Evolutionary conservation across 2,888 invertebrate species (phyloP).

Genomic region (Andrena haemorrhoa): DNA sequence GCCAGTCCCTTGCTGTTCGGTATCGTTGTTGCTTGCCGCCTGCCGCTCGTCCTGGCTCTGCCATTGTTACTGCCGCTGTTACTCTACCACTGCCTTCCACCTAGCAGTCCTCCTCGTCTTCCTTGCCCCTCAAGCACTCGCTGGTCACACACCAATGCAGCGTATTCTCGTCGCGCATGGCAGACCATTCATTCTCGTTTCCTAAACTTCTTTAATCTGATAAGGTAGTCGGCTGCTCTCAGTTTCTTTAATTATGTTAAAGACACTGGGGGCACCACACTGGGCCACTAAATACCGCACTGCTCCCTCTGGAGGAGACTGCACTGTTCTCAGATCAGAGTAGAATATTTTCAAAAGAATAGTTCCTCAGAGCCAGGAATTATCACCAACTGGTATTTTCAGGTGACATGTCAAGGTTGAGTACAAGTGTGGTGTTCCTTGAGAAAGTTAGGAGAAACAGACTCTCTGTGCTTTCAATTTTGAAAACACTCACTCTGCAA

Average conservation of each 20-base stretch:
- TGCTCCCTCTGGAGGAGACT: too few relatives aligned
- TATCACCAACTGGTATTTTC: too few relatives aligned
- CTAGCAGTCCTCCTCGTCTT: slow-evolving; percentile 7
- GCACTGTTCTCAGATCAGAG: too few relatives aligned
- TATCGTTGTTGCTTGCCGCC: slow-evolving; percentile 65
- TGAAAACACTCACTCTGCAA: too few relatives aligned
- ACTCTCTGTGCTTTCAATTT: too few relatives aligned
- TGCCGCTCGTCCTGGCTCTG: slow-evolving; percentile 55
- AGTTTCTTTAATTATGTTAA: slow-evolving; percentile 47
- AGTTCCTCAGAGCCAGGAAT: too few relatives aligned
- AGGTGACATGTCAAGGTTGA: too few relatives aligned
- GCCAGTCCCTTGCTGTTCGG: slow-evolving; percentile 73
- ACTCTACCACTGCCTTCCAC: slow-evolving; percentile 40
- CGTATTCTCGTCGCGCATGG: slow-evolving; percentile 66
- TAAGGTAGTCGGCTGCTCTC: slow-evolving; percentile 74
- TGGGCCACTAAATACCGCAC: not conserved
- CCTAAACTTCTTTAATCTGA: slow-evolving; percentile 81
- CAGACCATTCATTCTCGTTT: slow-evolving; percentile 78
- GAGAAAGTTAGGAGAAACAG: too few relatives aligned
- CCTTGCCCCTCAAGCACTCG: slow-evolving; percentile 7
- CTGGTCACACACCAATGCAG: not conserved
- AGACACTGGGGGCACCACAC: slow-evolving; percentile 14
- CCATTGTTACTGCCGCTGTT: slow-evolving; percentile 54
- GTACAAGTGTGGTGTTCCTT: too few relatives aligned
- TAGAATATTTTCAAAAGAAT: too few relatives aligned